These are phyloP conservation scores for Bruchidius siliquastri DNA, from an alignment of 2,888 invertebrate genomes.

Conservation along the genomic window DNA sequence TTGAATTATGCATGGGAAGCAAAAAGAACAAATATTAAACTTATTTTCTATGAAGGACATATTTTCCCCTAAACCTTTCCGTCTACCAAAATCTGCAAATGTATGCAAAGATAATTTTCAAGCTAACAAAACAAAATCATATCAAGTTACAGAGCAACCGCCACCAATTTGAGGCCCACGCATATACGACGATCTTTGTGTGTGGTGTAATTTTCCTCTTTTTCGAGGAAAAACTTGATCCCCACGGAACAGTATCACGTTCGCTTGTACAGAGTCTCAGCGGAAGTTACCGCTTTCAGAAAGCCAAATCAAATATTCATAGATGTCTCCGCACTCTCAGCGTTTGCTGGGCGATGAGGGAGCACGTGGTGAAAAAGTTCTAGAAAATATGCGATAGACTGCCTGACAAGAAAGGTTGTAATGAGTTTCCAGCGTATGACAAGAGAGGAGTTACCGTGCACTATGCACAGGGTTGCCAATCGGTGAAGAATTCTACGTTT, in stretches of 20 bases:
- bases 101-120: no score
- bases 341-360: neutral
- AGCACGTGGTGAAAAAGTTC: neutral
- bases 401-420: neutral
- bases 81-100: no score
- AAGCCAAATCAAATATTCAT: neutral
- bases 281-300: neutral
- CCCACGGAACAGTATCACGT: neutral
- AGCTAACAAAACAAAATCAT: no score
- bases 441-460: neutral
- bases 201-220: neutral
- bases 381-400: neutral
- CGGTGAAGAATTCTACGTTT: no score
- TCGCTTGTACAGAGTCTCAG: neutral
- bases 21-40: no score
- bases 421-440: neutral
- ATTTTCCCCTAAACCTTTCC: no score
- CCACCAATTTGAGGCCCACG: no score
- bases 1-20: no score
- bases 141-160: no score
- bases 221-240: neutral
- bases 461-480: no score
- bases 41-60: no score
- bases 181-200: no score
- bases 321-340: neutral